Evolutionary conservation across 2,797 vertebrate genomes (phyloP), one percentile per base, ranked within the genome.

Genomic region (Bufotes viridis): DNA sequence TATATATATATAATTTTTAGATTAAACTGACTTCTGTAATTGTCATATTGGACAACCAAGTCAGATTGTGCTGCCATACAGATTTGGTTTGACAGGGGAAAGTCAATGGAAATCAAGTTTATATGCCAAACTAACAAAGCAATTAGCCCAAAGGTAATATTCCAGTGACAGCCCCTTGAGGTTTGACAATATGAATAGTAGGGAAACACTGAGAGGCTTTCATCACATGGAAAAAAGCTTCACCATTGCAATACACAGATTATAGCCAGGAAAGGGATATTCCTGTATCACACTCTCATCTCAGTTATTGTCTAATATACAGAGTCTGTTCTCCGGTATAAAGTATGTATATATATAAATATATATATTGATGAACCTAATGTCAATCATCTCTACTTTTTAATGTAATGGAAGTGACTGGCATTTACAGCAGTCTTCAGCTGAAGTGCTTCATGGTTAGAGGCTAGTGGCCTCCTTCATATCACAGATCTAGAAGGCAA

Each of bases 81-180:
- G 74, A 84, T 88, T 53, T 29, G 74, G 67, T 88, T 88, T 88
- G 81, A 88, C 87, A 88, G 51, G 29, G 81, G 72, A 88, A 84
- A 61, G 82, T 88, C 82, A 88, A 84, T 84, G 80, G 55, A 42
- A 84, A 88, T 88, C 81, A 84, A 88, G 51, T 82, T 51, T 80
- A 80, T 84, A 78, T 80, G 74, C 80, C 81, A 84, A 61, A 60
- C 60, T 84, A 88, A 83, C n/a, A 84, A 80, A 55, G 75, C 82
- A 84, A 84, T 80, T 84, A 88, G 82, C 82, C 81, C 82, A 74
- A 29, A 84, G 70, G 74, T 72, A 78, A 53, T 78, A 88, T 82
- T 87, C 58, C 79, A 61, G 42, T 78, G 70, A 67, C 81, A 76
- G 53, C n/a, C 49, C 49, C 81, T 34, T 57, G 60, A 78, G 58